Conservation (phyloP, 2,113 vertebrate species). For the Holacanthus passer region DNA sequence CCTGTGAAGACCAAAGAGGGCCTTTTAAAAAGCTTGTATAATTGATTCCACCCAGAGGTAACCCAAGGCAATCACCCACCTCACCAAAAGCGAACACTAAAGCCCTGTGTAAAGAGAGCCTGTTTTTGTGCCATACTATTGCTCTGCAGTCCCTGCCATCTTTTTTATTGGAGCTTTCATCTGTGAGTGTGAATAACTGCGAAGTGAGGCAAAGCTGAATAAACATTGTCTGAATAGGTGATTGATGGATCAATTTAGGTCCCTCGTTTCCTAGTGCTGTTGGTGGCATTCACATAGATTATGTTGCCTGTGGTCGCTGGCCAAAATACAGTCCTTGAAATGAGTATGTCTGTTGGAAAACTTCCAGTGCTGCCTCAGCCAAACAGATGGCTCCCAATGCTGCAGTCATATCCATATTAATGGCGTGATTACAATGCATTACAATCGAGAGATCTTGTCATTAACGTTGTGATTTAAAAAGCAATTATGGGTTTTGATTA, state of each 20-base stretch:
- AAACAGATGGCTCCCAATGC: constrained; percentile 82
- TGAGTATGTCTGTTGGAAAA: constrained; percentile 66
- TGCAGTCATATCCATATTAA: constrained; percentile 84
- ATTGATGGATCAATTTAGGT: constrained; percentile 79
- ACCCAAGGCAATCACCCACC: constrained; percentile 73
- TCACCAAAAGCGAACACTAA: constrained; percentile 51
- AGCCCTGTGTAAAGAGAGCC: constrained; percentile 53
- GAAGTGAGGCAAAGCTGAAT: constrained; percentile 70
- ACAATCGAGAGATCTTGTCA: constrained; percentile 83
- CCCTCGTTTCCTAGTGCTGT: constrained; percentile 49
- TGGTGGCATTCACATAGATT: constrained; percentile 72
- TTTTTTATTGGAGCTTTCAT: constrained; percentile 66
- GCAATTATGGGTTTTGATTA: constrained; percentile 85
- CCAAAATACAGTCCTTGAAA: constrained; percentile 78
- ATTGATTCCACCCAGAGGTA: constrained; percentile 77
- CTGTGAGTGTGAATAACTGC: constrained; percentile 67
- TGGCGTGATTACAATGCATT: constrained; percentile 83
- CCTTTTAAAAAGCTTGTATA: constrained; percentile 76
- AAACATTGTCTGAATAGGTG: constrained; percentile 72
- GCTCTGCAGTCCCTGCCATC: constrained; percentile 36
- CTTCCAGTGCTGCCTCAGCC: constrained; percentile 60
- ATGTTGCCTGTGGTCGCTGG: constrained; percentile 60
- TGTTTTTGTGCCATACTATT: constrained; percentile 34
- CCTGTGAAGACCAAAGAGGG: constrained; percentile 71
- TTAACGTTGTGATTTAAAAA: constrained; percentile 85